Evolutionary conservation across 1,140 invertebrate species (phyloP).

Genomic region (Trichonephila clavata): DNA sequence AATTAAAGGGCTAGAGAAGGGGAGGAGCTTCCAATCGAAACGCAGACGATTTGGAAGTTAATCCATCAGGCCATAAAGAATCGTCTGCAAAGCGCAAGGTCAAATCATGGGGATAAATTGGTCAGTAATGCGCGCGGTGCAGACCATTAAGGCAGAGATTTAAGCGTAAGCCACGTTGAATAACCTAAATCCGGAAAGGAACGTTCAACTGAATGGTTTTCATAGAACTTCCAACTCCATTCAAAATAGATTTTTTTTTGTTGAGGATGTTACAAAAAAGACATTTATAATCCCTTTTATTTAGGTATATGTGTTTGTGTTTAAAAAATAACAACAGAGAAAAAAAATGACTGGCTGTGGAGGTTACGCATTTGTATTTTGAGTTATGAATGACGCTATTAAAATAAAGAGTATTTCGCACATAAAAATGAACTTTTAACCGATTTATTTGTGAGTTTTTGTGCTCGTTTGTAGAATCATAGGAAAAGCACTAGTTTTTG

Average conservation of each 20-base stretch:
- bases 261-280: neutral
- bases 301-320: neutral
- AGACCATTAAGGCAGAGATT: neutral
- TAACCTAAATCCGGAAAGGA: neutral
- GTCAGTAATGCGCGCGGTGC: slow-evolving; percentile 1
- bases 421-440: too few species aligned
- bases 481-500: too few species aligned
- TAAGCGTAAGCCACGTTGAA: neutral
- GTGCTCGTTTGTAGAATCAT: too few species aligned
- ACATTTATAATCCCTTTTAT: neutral
- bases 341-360: neutral
- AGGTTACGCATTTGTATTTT: neutral
- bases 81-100: neutral
- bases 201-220: neutral
- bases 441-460: too few species aligned
- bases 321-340: neutral
- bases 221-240: neutral
- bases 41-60: neutral
- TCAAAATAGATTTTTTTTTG: neutral
- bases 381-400: neutral
- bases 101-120: neutral
- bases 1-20: neutral
- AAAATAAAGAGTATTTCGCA: too few species aligned
- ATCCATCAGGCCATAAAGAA: slow-evolving; percentile 12
- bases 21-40: neutral